These are phyloP conservation scores for Euproctis similis DNA, from an alignment of 2,888 invertebrate genomes.

Conservation along the genomic window DNA sequence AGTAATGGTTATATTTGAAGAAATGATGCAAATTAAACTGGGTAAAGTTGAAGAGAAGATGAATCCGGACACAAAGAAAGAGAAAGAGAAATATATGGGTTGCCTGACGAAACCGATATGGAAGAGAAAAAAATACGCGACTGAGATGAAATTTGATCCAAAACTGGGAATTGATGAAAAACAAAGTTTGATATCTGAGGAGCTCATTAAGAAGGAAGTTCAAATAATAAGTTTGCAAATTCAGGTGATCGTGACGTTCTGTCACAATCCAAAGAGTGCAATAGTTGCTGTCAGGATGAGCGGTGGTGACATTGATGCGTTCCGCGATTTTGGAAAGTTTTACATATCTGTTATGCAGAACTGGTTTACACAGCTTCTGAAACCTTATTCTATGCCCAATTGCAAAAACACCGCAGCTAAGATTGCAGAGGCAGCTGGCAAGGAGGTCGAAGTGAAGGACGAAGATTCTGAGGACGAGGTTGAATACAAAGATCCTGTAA, in stretches of 20 bases:
- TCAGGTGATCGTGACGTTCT: conserved; percentile 31
- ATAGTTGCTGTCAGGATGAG: conserved; percentile 21
- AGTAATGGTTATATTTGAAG: conserved; percentile 35
- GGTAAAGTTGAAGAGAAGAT: conserved; percentile 29
- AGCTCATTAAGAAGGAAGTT: conserved; percentile 29
- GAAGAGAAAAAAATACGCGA: conserved; percentile 36
- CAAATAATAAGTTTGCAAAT: conserved; percentile 30
- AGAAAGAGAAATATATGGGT: conserved; percentile 36
- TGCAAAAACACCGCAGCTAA: conserved; percentile 20
- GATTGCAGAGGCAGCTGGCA: conserved; percentile 18
- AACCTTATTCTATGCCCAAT: conserved; percentile 21
- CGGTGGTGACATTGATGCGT: conserved; percentile 31
- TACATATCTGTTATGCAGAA: conserved; percentile 30
- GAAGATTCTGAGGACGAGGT: conserved; percentile 16
- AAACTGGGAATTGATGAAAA: conserved; percentile 29
- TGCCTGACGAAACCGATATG: conserved; percentile 37
- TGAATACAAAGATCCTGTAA: conserved; percentile 10
- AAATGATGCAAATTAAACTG: conserved; percentile 36
- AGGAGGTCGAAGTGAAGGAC: conserved; percentile 10
- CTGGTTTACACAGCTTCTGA: conserved; percentile 37
- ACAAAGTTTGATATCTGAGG: conserved; percentile 39
- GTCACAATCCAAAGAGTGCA: conserved; percentile 24
- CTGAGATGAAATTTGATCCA: conserved; percentile 15
- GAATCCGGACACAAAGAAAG: conserved; percentile 25
- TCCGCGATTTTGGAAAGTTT: conserved; percentile 45